A percentile compares a stretch with the other conserved stretches of the same genome.
Conservation (phyloP, 2,888 invertebrate species). For the Cetonia aurata region DNA sequence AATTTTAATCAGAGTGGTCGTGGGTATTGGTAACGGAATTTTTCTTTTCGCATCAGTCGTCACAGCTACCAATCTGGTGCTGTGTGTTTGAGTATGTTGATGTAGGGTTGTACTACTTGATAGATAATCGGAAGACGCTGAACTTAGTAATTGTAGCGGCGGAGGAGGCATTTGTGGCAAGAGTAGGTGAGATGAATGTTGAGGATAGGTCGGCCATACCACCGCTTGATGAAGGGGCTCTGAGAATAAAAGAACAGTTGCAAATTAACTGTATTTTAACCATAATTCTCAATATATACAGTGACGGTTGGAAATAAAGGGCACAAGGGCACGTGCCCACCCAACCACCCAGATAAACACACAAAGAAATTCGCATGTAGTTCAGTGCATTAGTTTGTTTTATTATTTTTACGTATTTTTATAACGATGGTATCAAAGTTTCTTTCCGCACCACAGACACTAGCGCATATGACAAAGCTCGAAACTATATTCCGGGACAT, state of each 20-base stretch:
- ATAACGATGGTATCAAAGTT: no score
- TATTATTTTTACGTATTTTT: no score
- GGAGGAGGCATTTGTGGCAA: constrained; percentile 75
- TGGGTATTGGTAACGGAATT: constrained; percentile 66
- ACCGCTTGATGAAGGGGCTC: constrained; percentile 80
- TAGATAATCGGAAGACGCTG: constrained; percentile 69
- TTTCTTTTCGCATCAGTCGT: constrained; percentile 71
- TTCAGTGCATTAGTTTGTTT: no score
- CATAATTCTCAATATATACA: no score
- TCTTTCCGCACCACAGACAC: no score
- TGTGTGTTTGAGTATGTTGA: constrained; percentile 77
- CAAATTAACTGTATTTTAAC: background rate
- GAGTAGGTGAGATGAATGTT: constrained; percentile 66
- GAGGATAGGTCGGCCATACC: constrained; percentile 79
- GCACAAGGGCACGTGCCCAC: no score
- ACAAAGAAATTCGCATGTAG: no score
- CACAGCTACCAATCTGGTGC: constrained; percentile 75
- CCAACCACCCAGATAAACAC: no score
- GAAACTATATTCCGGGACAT: no score
- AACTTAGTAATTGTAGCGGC: constrained; percentile 73
- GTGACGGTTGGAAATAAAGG: no score
- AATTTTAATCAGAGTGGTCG: constrained; percentile 75
- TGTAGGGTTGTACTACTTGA: constrained; percentile 75
- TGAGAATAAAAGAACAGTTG: constrained; percentile 57
- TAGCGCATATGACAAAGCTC: no score